Evolutionary conservation across 2,888 invertebrate genomes (phyloP), one percentile per base, ranked within the genome.

Genomic region (Cybosia mesomella): DNA sequence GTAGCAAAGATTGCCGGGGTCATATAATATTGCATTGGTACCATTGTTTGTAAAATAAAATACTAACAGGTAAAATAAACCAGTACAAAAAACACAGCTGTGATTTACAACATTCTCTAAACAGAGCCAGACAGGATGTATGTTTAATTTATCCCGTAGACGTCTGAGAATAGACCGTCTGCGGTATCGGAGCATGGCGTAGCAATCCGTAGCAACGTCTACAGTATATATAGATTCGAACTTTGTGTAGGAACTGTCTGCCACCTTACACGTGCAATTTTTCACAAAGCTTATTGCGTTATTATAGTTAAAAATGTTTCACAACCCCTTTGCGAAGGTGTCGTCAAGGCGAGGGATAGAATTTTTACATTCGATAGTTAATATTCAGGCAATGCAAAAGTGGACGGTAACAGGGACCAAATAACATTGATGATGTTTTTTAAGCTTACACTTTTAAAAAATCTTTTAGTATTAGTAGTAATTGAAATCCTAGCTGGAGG

Each of bases 141-240:
- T 54, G 36, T 66, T 54, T 60, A 66, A 66, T 60, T 54, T 54
- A 60, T 60, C 54, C 8, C 24, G 1, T 32, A 59, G 36, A 66
- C 28, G n/a, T 36, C 49, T 49, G 22, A 49, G 58, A 65, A 58
- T 58, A 34, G 21, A 32, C 5, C 43, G 43, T 60, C 66, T 66
- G 39, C 28, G 36, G 59, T 60, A n/a, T 61, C 49, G 43, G 24
- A 8, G 34, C 15, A 32, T 18, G 9, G 36, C 22, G 8, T 59
- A 39, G 36, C 22, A 15, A 22, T 3, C 22, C 24, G 21, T 39
- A 39, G 39, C 24, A 9, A 18, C 8, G 39, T 60, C 18, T 43
- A 60, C 24, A 28, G 13, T 22, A 9, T 22, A 39, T 59, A 22
- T 21, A 39, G 36, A 36, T 36, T 58, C 13, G 18, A 32, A n/a